Conservation (phyloP, 2,888 invertebrate genomes). For the Cheilosia scutellata region DNA sequence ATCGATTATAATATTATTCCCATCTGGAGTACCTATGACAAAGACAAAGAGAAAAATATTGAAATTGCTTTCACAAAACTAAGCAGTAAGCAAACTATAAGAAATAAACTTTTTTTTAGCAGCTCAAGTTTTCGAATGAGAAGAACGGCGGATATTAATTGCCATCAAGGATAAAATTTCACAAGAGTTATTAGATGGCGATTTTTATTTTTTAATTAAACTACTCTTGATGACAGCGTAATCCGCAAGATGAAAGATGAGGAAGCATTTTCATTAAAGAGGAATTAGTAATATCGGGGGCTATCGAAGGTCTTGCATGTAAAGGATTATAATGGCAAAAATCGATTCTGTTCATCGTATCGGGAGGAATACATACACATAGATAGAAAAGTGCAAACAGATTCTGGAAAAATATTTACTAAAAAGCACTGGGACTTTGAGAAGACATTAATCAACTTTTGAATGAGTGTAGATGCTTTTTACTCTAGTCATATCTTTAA, state of each 20-base stretch:
- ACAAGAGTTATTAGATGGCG: not conserved
- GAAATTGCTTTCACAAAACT: too few species aligned
- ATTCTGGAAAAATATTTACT: not conserved
- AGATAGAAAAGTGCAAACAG: not conserved
- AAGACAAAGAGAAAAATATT: too few species aligned
- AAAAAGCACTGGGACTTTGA: too few species aligned
- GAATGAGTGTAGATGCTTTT: too few species aligned
- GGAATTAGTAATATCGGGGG: not conserved
- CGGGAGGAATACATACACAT: not conserved
- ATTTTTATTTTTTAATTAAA: conserved; percentile 6
- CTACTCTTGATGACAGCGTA: not conserved
- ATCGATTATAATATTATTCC: too few species aligned
- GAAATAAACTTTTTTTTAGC: not conserved
- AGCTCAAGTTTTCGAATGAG: conserved; percentile 1
- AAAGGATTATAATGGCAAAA: not conserved
- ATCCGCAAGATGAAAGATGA: not conserved
- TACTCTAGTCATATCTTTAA: too few species aligned
- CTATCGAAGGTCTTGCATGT: too few species aligned
- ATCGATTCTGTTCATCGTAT: not conserved
- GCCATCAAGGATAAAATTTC: not conserved
- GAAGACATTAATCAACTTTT: not conserved
- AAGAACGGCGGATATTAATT: not conserved
- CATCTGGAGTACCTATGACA: too few species aligned
- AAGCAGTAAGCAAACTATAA: too few species aligned
- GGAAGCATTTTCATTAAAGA: not conserved